Conservation (phyloP, 2,113 vertebrate genomes). For the Sinocyclocheilus anophthalmus region DNA sequence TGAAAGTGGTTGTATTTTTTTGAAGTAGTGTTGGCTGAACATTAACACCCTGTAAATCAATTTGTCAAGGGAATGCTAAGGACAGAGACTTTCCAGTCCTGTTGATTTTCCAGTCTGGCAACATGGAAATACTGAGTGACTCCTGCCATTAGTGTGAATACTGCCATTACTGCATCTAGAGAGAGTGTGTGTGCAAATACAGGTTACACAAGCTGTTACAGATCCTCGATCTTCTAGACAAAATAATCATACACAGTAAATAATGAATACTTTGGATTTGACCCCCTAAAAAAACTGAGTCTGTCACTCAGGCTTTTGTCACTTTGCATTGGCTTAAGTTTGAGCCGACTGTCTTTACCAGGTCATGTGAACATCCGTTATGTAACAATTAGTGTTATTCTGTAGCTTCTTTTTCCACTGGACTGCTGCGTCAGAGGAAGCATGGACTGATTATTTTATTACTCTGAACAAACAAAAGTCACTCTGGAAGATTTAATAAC, state of each 20-base stretch:
- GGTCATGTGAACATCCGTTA: background rate
- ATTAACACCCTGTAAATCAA: conserved; percentile 9
- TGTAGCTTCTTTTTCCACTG: background rate
- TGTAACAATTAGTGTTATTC: conserved; percentile 8
- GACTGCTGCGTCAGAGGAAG: conserved; percentile 19
- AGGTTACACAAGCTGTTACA: background rate
- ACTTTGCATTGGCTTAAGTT: background rate
- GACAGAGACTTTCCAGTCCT: conserved; percentile 13
- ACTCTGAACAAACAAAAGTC: conserved; percentile 2
- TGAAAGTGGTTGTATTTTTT: background rate
- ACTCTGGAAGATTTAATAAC: background rate
- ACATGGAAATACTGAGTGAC: conserved; percentile 23
- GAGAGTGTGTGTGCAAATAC: background rate
- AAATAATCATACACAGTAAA: background rate
- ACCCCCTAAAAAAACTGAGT: no score
- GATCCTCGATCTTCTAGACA: background rate
- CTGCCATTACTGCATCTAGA: background rate
- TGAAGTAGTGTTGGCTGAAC: background rate
- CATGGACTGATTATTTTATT: background rate
- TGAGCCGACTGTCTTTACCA: background rate
- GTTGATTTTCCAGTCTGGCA: conserved; percentile 17
- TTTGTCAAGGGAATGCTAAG: background rate
- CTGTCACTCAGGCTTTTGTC: background rate
- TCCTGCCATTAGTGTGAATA: background rate
- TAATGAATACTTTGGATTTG: background rate